Base-by-base conservation (phyloP, 2,888 invertebrate genomes). In the Odontocolon sp. region DNA sequence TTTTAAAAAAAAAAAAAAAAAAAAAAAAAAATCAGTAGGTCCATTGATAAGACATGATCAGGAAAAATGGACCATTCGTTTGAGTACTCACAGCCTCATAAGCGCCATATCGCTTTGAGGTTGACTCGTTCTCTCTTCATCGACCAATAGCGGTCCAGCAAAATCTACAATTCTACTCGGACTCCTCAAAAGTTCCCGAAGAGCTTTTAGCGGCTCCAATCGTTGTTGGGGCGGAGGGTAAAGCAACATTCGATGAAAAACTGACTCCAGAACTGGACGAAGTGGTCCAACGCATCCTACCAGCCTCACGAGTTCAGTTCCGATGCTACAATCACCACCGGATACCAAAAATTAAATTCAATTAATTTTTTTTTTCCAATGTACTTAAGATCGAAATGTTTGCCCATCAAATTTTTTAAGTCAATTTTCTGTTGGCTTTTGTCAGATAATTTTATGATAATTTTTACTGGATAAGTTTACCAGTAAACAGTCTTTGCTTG, bases 201-300 rank as follows among this genome's bases (percentile, higher is more conserved):
- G 93, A 80, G 97, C 96, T 78, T 96, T 93, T 26, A 98, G 87
- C 0, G 98, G 96, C 84, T 98, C 98, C 5, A 96, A 93, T 42
- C 98, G 93, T 88, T 97, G 96, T 42, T 95, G 93, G 0, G 96
- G 95, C 0, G 96, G 95, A 11, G 98, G 97, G 90, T 98, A 94
- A 0, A 98, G 92, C 2, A 98, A 91, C 95, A 98, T 97, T 68
- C 98, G 93, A 90, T 98, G 98, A 88, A 98, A 98, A 1, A 98
- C 92, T 0, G 98, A 97, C 88, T 98, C 98, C 47, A 98, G 91
- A 42, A 98, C 98, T 5, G 98, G 97, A 9, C 98, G 93, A 52
- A 98, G 91, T n/a, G 95, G 95, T 0, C 96, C 94, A 21, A 97
- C 95, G 36, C 96, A 95, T 0, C 98, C 98, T 0, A 98, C 97